Evolutionary conservation across 2,797 vertebrate genomes (phyloP).

Genomic region (Aphelocoma californica): DNA sequence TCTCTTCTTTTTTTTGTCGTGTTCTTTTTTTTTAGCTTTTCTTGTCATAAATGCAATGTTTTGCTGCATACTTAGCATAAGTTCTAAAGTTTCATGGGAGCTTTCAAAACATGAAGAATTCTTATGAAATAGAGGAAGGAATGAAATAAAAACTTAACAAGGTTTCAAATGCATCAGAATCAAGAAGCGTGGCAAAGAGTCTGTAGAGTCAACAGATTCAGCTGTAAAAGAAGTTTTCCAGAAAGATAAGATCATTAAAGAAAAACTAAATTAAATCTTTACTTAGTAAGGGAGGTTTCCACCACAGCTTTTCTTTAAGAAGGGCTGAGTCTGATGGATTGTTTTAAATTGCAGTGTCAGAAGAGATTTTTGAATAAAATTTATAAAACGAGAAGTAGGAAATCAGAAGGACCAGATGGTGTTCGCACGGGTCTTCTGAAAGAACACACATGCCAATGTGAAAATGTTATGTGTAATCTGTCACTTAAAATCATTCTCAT

Average conservation of each 20-base stretch:
- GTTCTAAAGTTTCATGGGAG: not conserved
- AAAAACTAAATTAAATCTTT: not conserved
- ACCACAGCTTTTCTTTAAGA: not conserved
- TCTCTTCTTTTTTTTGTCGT: not conserved
- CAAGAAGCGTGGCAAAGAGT: not conserved
- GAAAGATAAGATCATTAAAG: not conserved
- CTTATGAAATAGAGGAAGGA: not conserved
- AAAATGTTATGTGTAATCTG: constrained; percentile 30
- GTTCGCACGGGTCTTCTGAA: not conserved
- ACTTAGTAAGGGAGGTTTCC: not conserved
- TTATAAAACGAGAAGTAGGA: not conserved
- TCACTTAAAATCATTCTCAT: constrained; percentile 17
- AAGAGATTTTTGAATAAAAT: constrained; percentile 21
- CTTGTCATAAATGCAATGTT: not conserved
- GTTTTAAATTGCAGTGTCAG: constrained; percentile 34
- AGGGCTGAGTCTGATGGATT: not conserved
- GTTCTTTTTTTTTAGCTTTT: not conserved
- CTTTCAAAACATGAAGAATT: not conserved
- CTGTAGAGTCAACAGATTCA: not conserved
- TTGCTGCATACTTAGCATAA: not conserved
- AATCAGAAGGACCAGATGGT: constrained; percentile 34
- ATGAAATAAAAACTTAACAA: not conserved
- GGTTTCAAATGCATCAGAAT: constrained; percentile 11
- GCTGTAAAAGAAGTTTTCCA: not conserved
- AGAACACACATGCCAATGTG: not conserved